Conservation (phyloP, 2,888 invertebrate genomes). For the Heliconius hortense region DNA sequence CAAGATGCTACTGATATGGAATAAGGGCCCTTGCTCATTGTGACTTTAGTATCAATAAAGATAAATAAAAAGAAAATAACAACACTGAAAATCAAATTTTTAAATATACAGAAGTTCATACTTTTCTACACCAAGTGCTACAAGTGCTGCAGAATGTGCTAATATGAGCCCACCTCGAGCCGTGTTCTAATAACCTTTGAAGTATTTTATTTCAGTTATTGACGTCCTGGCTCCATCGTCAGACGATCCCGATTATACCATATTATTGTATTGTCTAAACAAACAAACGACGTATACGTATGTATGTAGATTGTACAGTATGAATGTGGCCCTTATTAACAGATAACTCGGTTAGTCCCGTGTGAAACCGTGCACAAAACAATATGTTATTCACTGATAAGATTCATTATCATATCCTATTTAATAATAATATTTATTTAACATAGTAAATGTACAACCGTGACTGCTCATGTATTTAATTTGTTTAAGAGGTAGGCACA, state of each 20-base stretch:
- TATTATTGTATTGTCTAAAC: background rate
- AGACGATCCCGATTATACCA: background rate
- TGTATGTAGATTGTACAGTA: background rate
- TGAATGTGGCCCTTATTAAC: background rate
- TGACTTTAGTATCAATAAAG: background rate
- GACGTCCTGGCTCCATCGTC: background rate
- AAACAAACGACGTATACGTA: background rate
- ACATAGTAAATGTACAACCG: background rate
- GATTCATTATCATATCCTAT: background rate
- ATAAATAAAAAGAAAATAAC: background rate
- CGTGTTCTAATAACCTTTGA: background rate
- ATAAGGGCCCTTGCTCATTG: background rate
- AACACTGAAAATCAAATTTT: background rate
- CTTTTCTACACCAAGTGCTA: background rate
- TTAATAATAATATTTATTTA: background rate
- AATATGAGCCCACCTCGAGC: background rate
- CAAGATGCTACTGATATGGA: conserved; percentile 2
- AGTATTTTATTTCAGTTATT: background rate
- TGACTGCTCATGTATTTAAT: too few relatives aligned
- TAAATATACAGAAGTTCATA: background rate
- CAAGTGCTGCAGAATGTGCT: background rate
- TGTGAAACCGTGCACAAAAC: conserved; percentile 8
- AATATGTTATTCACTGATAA: conserved; percentile 9
- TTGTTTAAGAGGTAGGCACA: too few relatives aligned
- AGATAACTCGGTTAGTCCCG: conserved; percentile 7